These are phyloP conservation scores for Dolichoris vasculosae DNA, from an alignment of 1,140 invertebrate genomes.

Conservation along the genomic window DNA sequence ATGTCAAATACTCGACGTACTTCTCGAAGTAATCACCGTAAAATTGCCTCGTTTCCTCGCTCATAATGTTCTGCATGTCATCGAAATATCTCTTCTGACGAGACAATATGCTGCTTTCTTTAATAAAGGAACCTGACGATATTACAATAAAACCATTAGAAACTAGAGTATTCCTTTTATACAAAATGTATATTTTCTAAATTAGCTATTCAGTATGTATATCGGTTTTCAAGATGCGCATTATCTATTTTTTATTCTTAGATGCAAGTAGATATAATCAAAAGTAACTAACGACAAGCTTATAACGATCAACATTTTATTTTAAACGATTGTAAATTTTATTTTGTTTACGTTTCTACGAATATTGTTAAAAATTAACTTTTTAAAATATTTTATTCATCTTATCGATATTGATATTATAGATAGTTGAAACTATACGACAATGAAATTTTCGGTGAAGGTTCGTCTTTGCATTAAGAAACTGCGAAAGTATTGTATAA, in stretches of 20 bases:
- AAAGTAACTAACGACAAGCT: background rate
- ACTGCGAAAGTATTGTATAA: slow-evolving; percentile 12
- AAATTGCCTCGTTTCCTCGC: slow-evolving; percentile 72
- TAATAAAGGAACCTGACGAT: slow-evolving; percentile 74
- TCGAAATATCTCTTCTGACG: slow-evolving; percentile 73
- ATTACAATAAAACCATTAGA: background rate
- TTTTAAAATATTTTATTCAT: no score
- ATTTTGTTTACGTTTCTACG: no score
- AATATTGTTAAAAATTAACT: no score
- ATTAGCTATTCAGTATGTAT: background rate
- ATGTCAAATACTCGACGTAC: slow-evolving; percentile 75
- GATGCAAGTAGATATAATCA: background rate
- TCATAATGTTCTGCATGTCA: slow-evolving; percentile 75
- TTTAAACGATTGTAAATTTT: no score
- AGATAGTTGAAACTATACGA: background rate
- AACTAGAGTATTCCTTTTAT: background rate
- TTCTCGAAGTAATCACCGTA: slow-evolving; percentile 77
- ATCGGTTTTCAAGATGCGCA: background rate
- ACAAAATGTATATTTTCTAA: background rate
- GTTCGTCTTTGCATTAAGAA: slow-evolving; percentile 16
- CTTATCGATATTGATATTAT: no score
- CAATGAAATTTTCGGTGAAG: slow-evolving; percentile 5
- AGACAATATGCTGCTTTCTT: slow-evolving; percentile 76
- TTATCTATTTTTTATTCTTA: background rate
- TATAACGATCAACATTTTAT: no score